Base-by-base conservation (phyloP, 2,888 invertebrate species). In the Eristalis tenax region DNA sequence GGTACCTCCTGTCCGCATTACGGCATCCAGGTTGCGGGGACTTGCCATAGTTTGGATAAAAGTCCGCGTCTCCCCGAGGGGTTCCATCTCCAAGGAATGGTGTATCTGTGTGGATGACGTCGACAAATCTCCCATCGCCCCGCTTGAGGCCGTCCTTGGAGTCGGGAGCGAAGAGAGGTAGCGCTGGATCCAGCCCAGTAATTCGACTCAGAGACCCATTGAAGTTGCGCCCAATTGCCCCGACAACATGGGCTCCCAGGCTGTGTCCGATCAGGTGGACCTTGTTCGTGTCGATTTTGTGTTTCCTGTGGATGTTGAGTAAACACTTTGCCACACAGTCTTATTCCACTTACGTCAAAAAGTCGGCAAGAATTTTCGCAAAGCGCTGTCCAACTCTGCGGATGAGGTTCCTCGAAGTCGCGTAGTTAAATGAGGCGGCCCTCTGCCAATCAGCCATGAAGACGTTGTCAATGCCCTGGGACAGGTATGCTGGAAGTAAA, bases 191-290 rank as follows among this genome's bases (percentile, higher is more conserved):
- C 2, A 93, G 66, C 0, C 92, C 93, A 0, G 92, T 93, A 3
- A 93, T 89, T 11, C 93, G 91, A 1, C 91, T 91, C 40, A 93
- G 57, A 1, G 85, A 89, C 2, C 93, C 92, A 88, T 92, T 91
- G 26, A 93, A 93, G 76, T 90, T 89, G 1, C 88, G 89, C 0
- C 92, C 93, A 15, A 93, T 90, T 71, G 90, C 88, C 0, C 93
- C 93, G 0, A 91, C 92, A 4, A 92, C 90, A 40, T 93, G 93
- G 0, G 93, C 92, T 1, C 93, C 93, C 71, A 93, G 78, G 69
- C 93, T 93, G 69, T 93, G 93, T 0, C 93, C 93, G 22, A 93
- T 88, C 13, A 93, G 65, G 70, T 93, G 93, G 1, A 93, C 89
- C 3, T 89, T 89, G 0, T 40, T 3, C 0, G 89, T 56, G 2